A percentile compares a stretch with the other conserved stretches of the same genome.
These are phyloP conservation scores for Anolis apletophallus DNA, from an alignment of 2,797 vertebrate genomes.

Conservation along the genomic window DNA sequence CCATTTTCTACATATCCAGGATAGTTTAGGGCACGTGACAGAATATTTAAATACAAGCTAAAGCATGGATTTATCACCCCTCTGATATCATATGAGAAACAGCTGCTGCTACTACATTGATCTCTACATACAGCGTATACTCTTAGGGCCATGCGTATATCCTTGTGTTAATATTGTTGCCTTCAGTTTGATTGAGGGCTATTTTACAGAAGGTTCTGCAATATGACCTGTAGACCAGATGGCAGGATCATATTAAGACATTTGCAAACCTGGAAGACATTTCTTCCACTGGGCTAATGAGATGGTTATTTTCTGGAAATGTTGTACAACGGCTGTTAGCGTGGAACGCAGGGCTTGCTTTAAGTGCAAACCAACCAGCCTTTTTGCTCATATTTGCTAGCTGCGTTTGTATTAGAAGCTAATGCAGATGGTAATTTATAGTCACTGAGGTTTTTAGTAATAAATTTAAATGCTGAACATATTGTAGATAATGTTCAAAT, in stretches of 20 bases:
- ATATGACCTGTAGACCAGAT: neutral
- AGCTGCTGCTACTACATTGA: too few species aligned
- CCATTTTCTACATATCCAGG: neutral
- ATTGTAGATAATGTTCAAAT: slow-evolving; percentile 27
- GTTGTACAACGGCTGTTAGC: neutral
- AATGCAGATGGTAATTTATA: slow-evolving; percentile 26
- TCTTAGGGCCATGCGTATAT: too few species aligned
- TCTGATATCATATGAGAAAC: too few species aligned
- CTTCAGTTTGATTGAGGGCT: too few species aligned
- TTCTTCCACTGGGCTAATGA: neutral
- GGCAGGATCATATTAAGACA: neutral
- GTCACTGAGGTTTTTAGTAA: slow-evolving; percentile 41
- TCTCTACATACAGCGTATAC: too few species aligned
- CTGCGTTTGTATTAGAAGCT: slow-evolving; percentile 43
- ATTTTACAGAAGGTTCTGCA: neutral
- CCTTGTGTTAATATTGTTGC: too few species aligned
- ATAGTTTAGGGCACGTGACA: neutral
- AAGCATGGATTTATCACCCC: too few species aligned
- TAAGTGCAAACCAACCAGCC: neutral
- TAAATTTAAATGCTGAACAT: slow-evolving; percentile 17
- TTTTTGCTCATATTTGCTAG: slow-evolving; percentile 28
- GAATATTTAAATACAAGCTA: too few species aligned
- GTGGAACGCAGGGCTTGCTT: neutral
- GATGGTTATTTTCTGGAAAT: neutral
- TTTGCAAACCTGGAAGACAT: neutral